A percentile compares a stretch with the other conserved stretches of the same genome.
phyloP scores from a whole-genome alignment of 2,113 vertebrate genomes.

The Peucedramus taeniatus region DNA sequence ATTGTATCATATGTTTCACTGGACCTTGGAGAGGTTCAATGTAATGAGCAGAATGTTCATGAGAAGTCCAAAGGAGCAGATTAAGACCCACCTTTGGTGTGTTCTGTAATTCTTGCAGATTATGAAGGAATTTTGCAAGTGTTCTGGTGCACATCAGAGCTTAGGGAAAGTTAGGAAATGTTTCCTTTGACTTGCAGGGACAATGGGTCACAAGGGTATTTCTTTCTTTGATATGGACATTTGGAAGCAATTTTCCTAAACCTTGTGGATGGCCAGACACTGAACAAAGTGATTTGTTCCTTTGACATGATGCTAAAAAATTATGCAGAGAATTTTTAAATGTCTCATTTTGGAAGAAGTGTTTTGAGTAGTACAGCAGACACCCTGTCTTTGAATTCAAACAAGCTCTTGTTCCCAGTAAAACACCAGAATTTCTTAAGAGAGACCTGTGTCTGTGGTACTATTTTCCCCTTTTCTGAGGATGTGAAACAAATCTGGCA shows the following conservation, averaged over 20 bases:
- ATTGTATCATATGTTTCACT: background rate
- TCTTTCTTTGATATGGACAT: background rate
- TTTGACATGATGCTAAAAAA: background rate
- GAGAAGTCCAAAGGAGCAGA: background rate
- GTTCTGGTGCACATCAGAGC: background rate
- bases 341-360: background rate
- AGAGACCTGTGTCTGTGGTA: background rate
- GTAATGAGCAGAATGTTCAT: background rate
- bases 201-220: background rate
- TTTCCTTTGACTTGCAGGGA: background rate
- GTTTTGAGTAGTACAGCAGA: background rate
- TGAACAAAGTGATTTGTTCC: background rate
- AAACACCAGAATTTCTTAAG: background rate
- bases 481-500: constrained; percentile 5
- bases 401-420: background rate
- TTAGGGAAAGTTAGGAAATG: background rate
- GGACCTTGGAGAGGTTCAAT: background rate
- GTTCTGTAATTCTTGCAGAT: background rate
- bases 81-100: background rate
- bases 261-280: background rate
- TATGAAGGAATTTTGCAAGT: background rate
- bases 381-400: background rate
- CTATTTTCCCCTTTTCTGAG: background rate
- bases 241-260: background rate
- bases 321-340: background rate